Conservation (phyloP, 1,140 invertebrate genomes). For the Ctenoplectra terminalis region DNA sequence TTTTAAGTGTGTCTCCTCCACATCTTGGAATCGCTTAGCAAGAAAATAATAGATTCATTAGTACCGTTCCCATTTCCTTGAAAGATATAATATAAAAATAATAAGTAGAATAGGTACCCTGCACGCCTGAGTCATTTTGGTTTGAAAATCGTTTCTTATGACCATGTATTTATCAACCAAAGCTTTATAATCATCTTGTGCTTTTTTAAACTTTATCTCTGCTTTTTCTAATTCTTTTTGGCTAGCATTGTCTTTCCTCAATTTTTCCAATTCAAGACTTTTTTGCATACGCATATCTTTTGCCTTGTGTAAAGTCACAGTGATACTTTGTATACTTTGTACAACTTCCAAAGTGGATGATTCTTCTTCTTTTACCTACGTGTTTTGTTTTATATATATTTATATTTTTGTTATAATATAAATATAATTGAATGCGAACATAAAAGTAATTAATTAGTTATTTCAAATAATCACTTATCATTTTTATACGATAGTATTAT, state of each 20-base stretch:
- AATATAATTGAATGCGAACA: not conserved
- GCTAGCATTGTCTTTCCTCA: slow-evolving; percentile 94
- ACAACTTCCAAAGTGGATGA: slow-evolving; percentile 94
- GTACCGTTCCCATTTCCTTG: not conserved
- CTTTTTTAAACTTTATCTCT: slow-evolving; percentile 95
- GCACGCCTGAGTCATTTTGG: slow-evolving; percentile 96
- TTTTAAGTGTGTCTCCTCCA: slow-evolving; percentile 95
- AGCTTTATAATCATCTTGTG: slow-evolving; percentile 95
- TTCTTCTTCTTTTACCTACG: slow-evolving; percentile 95
- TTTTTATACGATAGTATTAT: slow-evolving; percentile 3
- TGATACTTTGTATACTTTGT: slow-evolving; percentile 93
- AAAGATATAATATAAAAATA: slow-evolving; percentile 5
- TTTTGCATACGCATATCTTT: slow-evolving; percentile 94
- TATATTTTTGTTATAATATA: not conserved
- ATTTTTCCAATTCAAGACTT: slow-evolving; percentile 92
- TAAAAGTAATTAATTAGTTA: slow-evolving; percentile 19
- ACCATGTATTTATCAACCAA: slow-evolving; percentile 94
- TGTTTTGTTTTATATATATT: slow-evolving; percentile 53
- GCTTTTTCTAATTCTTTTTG: slow-evolving; percentile 96
- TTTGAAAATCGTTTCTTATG: slow-evolving; percentile 96
- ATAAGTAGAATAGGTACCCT: slow-evolving; percentile 83
- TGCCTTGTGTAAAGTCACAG: slow-evolving; percentile 92
- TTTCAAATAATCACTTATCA: slow-evolving; percentile 11
- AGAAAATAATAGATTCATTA: slow-evolving; percentile 54
- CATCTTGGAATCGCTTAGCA: slow-evolving; percentile 93